phyloP scores from a whole-genome alignment of 2,888 invertebrate genomes.

The Clistopyga incitator region DNA sequence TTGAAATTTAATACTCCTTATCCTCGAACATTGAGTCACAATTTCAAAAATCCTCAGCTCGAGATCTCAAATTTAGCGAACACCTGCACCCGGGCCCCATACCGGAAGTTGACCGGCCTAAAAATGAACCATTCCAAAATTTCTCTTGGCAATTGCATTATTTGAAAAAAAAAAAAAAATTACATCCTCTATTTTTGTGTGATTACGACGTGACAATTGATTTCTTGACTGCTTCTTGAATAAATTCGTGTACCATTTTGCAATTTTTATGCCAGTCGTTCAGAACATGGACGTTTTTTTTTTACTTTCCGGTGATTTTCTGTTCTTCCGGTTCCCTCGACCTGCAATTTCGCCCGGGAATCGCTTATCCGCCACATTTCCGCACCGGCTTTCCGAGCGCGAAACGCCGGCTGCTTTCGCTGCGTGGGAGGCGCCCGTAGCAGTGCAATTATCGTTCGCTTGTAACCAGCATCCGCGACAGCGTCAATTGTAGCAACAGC shows the following conservation, averaged over 20 bases:
- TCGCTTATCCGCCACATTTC: conserved; percentile 59
- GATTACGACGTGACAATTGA: neutral
- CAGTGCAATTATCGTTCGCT: conserved; percentile 59
- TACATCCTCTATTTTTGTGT: neutral
- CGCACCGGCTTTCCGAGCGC: conserved; percentile 34
- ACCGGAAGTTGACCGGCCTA: too few species aligned
- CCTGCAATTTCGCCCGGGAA: conserved; percentile 54
- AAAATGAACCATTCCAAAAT: too few species aligned
- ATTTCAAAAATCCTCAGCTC: too few species aligned
- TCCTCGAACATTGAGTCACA: too few species aligned
- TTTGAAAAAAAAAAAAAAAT: neutral
- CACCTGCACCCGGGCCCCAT: too few species aligned
- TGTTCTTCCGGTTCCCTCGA: neutral
- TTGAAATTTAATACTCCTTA: too few species aligned
- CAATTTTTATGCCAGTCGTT: conserved; percentile 2
- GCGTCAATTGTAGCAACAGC: conserved; percentile 18
- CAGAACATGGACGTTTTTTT: neutral
- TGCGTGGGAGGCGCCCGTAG: conserved; percentile 22
- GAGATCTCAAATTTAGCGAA: too few species aligned
- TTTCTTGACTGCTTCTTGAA: neutral
- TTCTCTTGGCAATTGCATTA: too few species aligned
- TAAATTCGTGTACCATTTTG: conserved; percentile 9
- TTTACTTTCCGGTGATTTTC: conserved; percentile 19
- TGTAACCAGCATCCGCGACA: conserved; percentile 33
- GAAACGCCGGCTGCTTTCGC: conserved; percentile 32